Evolutionary conservation across 2,888 invertebrate genomes (phyloP).

Genomic region (Sarcophaga caerulescens): DNA sequence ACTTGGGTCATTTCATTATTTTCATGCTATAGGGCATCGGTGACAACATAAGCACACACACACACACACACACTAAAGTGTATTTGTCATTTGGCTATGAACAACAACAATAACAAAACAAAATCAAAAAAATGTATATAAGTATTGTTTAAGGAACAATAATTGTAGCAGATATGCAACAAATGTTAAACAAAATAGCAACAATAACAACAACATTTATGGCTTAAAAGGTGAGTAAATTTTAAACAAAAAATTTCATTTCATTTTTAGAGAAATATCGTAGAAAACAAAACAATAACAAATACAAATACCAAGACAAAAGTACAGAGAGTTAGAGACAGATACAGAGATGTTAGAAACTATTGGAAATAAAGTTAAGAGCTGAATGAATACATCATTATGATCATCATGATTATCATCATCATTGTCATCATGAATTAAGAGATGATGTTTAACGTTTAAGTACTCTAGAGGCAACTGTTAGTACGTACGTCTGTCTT

Average conservation of each 20-base stretch:
- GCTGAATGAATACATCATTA: constrained; percentile 49
- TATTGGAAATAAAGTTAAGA: constrained; percentile 41
- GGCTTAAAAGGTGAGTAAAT: constrained; percentile 39
- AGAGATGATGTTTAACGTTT: constrained; percentile 51
- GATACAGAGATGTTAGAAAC: constrained; percentile 11
- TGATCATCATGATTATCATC: neutral
- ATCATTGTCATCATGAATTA: constrained; percentile 46
- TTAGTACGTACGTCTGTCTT: neutral
- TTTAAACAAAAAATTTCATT: neutral
- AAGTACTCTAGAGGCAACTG: constrained; percentile 12
- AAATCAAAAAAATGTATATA: neutral
- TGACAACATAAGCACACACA: no score
- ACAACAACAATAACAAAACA: neutral
- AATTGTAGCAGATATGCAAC: constrained; percentile 11
- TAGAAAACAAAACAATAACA: neutral
- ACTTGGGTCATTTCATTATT: no score
- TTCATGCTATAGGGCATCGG: no score
- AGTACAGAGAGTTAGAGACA: constrained; percentile 1
- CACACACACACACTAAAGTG: no score
- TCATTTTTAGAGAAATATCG: neutral
- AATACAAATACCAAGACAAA: neutral
- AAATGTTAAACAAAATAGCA: constrained; percentile 8
- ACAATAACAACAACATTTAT: neutral
- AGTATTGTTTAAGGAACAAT: constrained; percentile 29
- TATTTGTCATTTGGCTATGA: neutral